These are phyloP conservation scores for Orestias chungarensis DNA, from an alignment of 2,797 vertebrate species.

Conservation along the genomic window DNA sequence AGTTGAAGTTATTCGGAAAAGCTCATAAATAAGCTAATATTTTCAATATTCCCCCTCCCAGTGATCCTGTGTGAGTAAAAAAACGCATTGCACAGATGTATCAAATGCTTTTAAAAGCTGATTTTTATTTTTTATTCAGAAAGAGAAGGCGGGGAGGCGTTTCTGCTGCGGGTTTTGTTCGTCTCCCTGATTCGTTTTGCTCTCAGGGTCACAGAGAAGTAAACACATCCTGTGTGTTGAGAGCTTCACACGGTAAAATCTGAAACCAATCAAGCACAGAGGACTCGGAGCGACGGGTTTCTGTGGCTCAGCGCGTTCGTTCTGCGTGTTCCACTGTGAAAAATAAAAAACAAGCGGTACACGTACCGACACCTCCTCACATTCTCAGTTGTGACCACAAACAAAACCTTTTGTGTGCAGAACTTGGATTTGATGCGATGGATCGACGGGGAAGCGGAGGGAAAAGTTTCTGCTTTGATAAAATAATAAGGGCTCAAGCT, in stretches of 20 bases:
- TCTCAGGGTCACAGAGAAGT: not conserved
- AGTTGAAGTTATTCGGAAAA: not conserved
- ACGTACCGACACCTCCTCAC: not conserved
- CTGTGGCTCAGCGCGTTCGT: not conserved
- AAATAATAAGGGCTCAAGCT: not conserved
- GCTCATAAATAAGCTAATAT: not conserved
- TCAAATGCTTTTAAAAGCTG: not conserved
- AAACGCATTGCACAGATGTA: no score
- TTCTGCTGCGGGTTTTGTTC: not conserved
- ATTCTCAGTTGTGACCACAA: no score
- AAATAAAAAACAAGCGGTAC: not conserved
- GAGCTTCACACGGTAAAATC: conserved; percentile 2
- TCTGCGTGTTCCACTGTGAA: not conserved
- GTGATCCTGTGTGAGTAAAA: no score
- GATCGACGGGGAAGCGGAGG: not conserved
- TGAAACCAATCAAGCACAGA: not conserved
- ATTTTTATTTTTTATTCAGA: not conserved
- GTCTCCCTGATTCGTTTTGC: not conserved
- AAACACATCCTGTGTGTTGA: not conserved
- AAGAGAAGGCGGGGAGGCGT: not conserved
- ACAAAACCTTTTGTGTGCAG: no score
- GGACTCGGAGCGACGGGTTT: not conserved
- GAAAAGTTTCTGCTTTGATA: no score
- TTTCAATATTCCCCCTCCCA: not conserved
- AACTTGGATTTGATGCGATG: not conserved